Conservation (phyloP, 2,113 vertebrate genomes). For the Cinclus cinclus region DNA sequence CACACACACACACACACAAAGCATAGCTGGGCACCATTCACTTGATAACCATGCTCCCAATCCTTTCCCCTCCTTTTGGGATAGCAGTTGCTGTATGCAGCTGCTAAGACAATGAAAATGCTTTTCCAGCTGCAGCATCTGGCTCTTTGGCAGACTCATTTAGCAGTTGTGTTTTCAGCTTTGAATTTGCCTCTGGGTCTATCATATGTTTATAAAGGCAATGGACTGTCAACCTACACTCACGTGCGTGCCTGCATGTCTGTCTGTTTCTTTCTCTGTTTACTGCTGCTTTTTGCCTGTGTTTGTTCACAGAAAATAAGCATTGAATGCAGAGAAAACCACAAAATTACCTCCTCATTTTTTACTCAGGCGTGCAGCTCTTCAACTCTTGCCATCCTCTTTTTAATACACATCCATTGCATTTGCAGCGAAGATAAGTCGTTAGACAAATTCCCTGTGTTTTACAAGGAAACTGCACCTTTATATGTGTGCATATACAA, state of each 20-base stretch:
- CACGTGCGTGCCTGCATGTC: not conserved
- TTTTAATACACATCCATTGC: not conserved
- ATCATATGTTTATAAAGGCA: conserved; percentile 56
- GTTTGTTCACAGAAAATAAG: not conserved
- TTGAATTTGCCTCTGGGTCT: conserved; percentile 51
- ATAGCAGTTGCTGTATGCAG: not conserved
- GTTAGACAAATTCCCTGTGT: not conserved
- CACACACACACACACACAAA: not conserved
- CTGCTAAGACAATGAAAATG: conserved; percentile 51
- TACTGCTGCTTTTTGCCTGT: not conserved
- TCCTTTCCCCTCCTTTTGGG: not conserved
- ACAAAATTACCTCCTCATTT: not conserved
- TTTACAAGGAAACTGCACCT: conserved; percentile 10
- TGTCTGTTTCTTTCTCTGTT: not conserved
- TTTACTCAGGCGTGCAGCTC: not conserved
- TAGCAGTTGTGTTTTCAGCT: conserved; percentile 29
- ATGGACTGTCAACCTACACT: conserved; percentile 15
- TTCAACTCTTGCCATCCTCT: not conserved
- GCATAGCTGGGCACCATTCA: not conserved
- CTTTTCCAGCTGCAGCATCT: conserved; percentile 37
- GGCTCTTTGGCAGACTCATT: conserved; percentile 54
- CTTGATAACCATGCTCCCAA: not conserved
- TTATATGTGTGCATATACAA: not conserved
- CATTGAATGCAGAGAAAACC: not conserved
- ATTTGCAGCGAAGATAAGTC: not conserved